These are phyloP conservation scores for Acanthurus tractus DNA, from an alignment of 2,797 vertebrate species.

Conservation along the genomic window DNA sequence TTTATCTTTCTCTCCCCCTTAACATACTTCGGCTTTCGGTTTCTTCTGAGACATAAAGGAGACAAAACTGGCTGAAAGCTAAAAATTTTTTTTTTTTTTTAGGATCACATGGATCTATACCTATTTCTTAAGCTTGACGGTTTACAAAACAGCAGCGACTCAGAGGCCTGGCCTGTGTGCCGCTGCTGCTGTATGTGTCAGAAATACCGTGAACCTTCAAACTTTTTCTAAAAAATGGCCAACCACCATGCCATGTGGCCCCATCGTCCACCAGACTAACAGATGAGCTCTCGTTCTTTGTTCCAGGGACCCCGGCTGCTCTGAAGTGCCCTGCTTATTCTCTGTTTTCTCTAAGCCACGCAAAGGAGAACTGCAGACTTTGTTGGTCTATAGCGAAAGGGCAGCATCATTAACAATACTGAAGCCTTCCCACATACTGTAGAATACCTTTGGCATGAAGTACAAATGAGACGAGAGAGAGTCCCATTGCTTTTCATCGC, in stretches of 20 bases:
- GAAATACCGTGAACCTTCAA: constrained; percentile 59
- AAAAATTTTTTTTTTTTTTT: background rate
- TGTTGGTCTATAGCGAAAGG: constrained; percentile 54
- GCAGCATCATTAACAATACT: constrained; percentile 67
- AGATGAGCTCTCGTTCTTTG: constrained; percentile 54
- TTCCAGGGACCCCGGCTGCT: constrained; percentile 53
- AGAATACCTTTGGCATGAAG: constrained; percentile 57
- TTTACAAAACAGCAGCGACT: constrained; percentile 31
- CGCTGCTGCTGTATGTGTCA: constrained; percentile 26
- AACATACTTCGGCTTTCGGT: constrained; percentile 13
- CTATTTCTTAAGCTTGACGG: constrained; percentile 13
- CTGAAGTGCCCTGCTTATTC: constrained; percentile 55
- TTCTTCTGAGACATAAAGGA: constrained; percentile 16
- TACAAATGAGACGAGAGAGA: constrained; percentile 61
- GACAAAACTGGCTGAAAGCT: constrained; percentile 13
- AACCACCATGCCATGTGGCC: constrained; percentile 13
- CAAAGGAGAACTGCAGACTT: constrained; percentile 24
- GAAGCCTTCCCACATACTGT: constrained; percentile 46
- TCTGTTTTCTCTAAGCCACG: constrained; percentile 38
- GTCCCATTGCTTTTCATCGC: constrained; percentile 7
- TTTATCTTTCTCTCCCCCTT: constrained; percentile 36
- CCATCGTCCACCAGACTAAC: constrained; percentile 59
- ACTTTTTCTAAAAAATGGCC: constrained; percentile 46
- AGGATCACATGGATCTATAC: constrained; percentile 1
- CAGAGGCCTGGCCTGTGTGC: constrained; percentile 13